Evolutionary conservation across 1,140 invertebrate species (phyloP).

Genomic region (Drosophila seguyi): DNA sequence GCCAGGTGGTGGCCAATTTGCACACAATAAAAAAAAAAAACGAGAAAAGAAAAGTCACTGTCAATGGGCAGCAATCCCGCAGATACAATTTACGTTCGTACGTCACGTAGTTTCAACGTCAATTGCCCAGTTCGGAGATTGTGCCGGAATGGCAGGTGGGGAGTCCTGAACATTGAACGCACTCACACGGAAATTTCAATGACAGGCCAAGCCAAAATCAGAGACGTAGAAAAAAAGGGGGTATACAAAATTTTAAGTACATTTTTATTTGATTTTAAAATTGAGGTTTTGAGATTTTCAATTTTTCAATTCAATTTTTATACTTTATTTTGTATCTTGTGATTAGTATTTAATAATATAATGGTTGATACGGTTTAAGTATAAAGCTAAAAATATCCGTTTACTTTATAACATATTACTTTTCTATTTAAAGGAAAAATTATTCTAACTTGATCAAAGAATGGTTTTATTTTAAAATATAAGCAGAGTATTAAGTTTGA

Average conservation of each 20-base stretch:
- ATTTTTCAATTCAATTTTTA: too few species aligned
- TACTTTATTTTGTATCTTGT: too few species aligned
- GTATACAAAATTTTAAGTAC: too few species aligned
- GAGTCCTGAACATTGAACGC: constrained; percentile 50
- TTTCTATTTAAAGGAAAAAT: too few species aligned
- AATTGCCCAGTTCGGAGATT: constrained; percentile 66
- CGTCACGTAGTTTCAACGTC: constrained; percentile 78
- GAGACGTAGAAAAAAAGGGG: constrained; percentile 8
- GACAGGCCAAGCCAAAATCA: constrained; percentile 51
- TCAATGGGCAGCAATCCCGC: constrained; percentile 42
- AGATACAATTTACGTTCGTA: constrained; percentile 61
- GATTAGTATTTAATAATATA: background rate
- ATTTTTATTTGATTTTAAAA: too few species aligned
- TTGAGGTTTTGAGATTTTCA: too few species aligned
- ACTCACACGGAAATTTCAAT: constrained; percentile 82
- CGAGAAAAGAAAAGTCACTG: constrained; percentile 20
- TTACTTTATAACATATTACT: too few species aligned
- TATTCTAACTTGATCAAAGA: too few species aligned
- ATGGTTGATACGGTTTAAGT: too few species aligned
- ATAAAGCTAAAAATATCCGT: too few species aligned
- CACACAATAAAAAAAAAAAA: constrained; percentile 73
- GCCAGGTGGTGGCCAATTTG: constrained; percentile 49
- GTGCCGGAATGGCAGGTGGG: constrained; percentile 20
- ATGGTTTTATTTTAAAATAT: too few species aligned
- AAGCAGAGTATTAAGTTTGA: too few species aligned